Conservation (phyloP, 2,888 invertebrate species). For the Apotomis betuletana region DNA sequence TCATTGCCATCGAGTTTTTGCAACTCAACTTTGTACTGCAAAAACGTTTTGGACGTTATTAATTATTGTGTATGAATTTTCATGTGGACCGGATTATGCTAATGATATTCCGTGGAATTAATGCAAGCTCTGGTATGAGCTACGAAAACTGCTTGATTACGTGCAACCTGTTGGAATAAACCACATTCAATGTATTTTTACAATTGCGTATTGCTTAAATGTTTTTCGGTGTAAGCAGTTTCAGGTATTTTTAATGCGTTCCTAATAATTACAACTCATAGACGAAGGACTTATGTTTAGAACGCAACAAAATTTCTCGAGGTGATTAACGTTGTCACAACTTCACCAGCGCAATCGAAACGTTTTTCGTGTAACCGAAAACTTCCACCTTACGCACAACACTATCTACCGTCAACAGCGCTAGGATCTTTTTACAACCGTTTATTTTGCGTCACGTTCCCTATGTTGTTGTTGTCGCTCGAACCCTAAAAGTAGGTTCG, state of each 20-base stretch:
- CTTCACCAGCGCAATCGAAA: too few relatives aligned
- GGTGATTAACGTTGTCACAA: too few relatives aligned
- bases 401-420: background rate
- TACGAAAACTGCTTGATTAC: background rate
- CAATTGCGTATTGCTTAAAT: too few relatives aligned
- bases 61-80: constrained; percentile 13
- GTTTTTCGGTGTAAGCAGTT: too few relatives aligned
- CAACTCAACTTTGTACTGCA: constrained; percentile 10
- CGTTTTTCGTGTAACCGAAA: too few relatives aligned
- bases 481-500: background rate
- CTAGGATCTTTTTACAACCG: background rate
- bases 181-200: background rate
- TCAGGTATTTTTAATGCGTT: too few relatives aligned
- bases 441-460: background rate
- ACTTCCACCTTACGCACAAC: background rate
- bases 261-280: too few relatives aligned
- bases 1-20: constrained; percentile 53
- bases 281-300: too few relatives aligned
- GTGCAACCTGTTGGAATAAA: background rate
- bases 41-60: constrained; percentile 8
- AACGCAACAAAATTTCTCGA: too few relatives aligned
- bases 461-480: background rate
- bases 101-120: background rate
- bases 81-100: background rate
- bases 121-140: background rate